Evolutionary conservation across 2,113 vertebrate species (phyloP).

Genomic region (Megaleporinus macrocephalus): DNA sequence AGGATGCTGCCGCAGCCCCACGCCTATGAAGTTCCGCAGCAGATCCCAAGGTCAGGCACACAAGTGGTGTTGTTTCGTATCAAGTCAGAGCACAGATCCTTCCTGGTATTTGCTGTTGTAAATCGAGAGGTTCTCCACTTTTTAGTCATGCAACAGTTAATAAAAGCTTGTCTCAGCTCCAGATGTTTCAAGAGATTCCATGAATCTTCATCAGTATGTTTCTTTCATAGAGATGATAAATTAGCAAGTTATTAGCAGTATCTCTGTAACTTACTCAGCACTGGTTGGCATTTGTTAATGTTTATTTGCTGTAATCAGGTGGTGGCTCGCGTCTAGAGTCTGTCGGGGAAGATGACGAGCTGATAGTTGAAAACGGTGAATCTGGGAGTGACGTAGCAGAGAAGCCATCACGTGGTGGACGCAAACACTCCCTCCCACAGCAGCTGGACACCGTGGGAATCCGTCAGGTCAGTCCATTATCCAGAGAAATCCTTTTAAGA

Average conservation of each 20-base stretch:
- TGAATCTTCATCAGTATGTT: no score
- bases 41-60: slow-evolving; percentile 84
- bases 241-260: no score
- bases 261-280: no score
- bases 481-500: background rate
- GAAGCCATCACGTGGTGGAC: slow-evolving; percentile 81
- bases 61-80: slow-evolving; percentile 3
- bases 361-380: slow-evolving; percentile 85
- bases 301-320: slow-evolving; percentile 68
- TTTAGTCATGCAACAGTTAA: background rate
- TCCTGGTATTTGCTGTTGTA: background rate
- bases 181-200: background rate
- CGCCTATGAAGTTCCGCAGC: slow-evolving; percentile 84
- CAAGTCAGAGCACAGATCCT: slow-evolving; percentile 11
- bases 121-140: background rate
- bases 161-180: background rate
- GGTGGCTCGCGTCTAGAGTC: slow-evolving; percentile 88
- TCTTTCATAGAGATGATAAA: no score
- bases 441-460: slow-evolving; percentile 83
- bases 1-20: slow-evolving; percentile 79
- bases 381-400: slow-evolving; percentile 74
- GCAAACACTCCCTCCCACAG: slow-evolving; percentile 94
- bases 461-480: slow-evolving; percentile 81
- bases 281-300: background rate
- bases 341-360: slow-evolving; percentile 93